A percentile compares a stretch with the other conserved stretches of the same genome.
These are phyloP conservation scores for Rhopalosiphum maidis DNA, from an alignment of 1,140 invertebrate genomes.

Conservation along the genomic window DNA sequence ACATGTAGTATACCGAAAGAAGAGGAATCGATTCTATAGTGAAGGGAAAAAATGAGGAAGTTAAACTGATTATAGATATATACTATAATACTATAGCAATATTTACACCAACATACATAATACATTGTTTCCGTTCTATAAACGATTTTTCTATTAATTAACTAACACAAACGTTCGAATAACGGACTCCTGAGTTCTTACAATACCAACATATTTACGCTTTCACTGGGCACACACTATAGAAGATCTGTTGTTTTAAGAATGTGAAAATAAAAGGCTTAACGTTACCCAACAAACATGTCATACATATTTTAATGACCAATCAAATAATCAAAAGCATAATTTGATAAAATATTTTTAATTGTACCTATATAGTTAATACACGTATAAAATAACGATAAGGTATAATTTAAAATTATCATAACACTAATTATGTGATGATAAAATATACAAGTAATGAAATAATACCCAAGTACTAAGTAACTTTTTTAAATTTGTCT, in stretches of 20 bases:
- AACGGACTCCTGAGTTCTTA: slow-evolving; percentile 32
- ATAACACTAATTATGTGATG: not conserved
- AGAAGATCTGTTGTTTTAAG: not conserved
- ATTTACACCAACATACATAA: not conserved
- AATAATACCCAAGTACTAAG: too few relatives aligned
- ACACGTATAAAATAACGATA: not conserved
- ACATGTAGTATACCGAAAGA: not conserved
- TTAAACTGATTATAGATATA: slow-evolving; percentile 13
- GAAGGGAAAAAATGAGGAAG: slow-evolving; percentile 31
- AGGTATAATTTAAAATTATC: not conserved
- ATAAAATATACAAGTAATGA: not conserved
- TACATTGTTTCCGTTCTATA: slow-evolving; percentile 55
- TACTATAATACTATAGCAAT: not conserved
- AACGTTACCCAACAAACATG: not conserved
- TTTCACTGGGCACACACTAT: slow-evolving; percentile 4
- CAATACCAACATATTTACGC: slow-evolving; percentile 39
- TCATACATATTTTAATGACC: not conserved
- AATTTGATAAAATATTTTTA: slow-evolving; percentile 18
- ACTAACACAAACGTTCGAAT: slow-evolving; percentile 29
- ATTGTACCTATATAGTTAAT: not conserved
- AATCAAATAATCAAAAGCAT: not conserved
- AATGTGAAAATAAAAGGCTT: slow-evolving; percentile 26
- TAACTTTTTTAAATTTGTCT: too few relatives aligned
- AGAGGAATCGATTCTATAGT: not conserved
- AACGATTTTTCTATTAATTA: slow-evolving; percentile 48